Conservation (phyloP, 2,888 invertebrate species). For the Hirtodrosophila cameraria region DNA sequence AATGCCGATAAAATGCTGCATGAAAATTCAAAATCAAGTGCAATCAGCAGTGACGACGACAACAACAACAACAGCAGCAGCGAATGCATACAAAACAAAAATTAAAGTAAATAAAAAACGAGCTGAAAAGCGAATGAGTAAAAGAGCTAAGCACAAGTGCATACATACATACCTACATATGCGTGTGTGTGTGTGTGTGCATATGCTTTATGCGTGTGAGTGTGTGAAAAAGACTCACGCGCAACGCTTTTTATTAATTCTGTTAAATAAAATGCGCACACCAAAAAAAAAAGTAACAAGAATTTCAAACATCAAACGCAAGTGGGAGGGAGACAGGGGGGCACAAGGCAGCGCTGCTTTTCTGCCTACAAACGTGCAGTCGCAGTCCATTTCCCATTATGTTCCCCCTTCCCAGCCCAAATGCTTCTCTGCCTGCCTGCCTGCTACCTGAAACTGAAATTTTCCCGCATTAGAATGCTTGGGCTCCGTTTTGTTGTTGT, state of each 20-base stretch:
- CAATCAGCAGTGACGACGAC: constrained; percentile 36
- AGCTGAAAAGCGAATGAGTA: constrained; percentile 21
- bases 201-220: constrained; percentile 20
- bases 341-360: not conserved
- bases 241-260: constrained; percentile 59
- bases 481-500: constrained; percentile 34
- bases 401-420: constrained; percentile 34
- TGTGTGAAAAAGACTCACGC: constrained; percentile 60
- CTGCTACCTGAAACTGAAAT: constrained; percentile 67
- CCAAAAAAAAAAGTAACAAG: constrained; percentile 43
- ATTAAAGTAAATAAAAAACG: constrained; percentile 41
- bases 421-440: constrained; percentile 20
- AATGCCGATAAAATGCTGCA: constrained; percentile 6
- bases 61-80: constrained; percentile 13
- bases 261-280: constrained; percentile 59
- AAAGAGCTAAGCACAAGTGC: constrained; percentile 46
- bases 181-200: constrained; percentile 9
- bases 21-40: constrained; percentile 44
- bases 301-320: constrained; percentile 61
- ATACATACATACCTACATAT: constrained; percentile 18
- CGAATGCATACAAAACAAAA: constrained; percentile 48
- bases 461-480: constrained; percentile 69
- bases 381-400: constrained; percentile 56
- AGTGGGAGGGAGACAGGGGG: not conserved
- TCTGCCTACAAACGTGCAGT: constrained; percentile 40